Conservation (phyloP, 2,113 vertebrate species). For the Nycticorax nycticorax region DNA sequence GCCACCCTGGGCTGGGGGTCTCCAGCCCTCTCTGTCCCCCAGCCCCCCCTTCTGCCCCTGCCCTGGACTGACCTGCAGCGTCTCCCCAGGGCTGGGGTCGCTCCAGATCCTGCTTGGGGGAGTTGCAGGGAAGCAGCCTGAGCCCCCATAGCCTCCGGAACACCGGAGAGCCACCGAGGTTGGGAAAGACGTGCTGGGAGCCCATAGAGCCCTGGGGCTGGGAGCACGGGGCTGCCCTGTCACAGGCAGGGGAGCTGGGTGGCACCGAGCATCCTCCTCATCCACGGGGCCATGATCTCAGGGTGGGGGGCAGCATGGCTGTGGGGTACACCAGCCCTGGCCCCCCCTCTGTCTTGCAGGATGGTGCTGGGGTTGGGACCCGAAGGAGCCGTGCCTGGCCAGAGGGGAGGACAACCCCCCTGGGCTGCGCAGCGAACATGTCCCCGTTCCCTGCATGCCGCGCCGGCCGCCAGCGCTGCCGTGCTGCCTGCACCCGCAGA, state of each 20-base stretch:
- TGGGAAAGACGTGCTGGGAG: background rate
- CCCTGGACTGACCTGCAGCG: background rate
- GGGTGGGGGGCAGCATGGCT: background rate
- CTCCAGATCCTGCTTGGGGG: background rate
- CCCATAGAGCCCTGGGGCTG: background rate
- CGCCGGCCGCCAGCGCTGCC: rapidly evolving
- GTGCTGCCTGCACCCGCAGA: background rate
- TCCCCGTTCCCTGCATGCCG: rapidly evolving
- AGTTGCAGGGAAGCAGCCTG: background rate
- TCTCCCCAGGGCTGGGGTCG: background rate
- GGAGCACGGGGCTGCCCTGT: background rate
- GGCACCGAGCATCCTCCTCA: background rate
- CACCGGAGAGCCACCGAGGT: background rate
- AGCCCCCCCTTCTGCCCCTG: background rate
- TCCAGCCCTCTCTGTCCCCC: background rate
- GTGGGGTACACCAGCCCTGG: background rate
- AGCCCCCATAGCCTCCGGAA: rapidly evolving
- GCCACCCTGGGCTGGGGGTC: background rate
- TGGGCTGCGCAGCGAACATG: rapidly evolving
- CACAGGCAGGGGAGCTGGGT: background rate
- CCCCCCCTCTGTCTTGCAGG: background rate
- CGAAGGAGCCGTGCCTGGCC: background rate
- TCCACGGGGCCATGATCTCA: background rate
- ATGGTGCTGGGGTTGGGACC: background rate
- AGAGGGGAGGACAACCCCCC: background rate